A percentile compares a stretch with the other conserved stretches of the same genome.
Conservation (phyloP, 2,888 invertebrate genomes). For the Ashinkailepas kermadecensis region DNA sequence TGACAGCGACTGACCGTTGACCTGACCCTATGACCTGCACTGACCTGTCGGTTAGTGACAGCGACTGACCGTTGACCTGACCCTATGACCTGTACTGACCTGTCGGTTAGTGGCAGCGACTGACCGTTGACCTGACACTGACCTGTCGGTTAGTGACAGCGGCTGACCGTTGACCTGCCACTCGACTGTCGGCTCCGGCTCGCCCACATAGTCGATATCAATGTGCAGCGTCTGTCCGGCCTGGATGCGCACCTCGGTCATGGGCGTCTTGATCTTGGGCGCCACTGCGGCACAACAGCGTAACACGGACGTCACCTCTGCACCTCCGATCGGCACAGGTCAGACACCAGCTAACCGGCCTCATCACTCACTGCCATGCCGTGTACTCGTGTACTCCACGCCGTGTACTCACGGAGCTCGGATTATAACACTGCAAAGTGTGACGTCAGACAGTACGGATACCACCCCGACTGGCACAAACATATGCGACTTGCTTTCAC, state of each 20-base stretch:
- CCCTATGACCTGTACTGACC: constrained; percentile 42
- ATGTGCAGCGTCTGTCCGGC: constrained; percentile 84
- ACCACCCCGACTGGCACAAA: too few relatives aligned
- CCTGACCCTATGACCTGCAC: constrained; percentile 56
- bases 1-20: constrained; percentile 59
- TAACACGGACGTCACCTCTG: too few relatives aligned
- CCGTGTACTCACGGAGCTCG: too few relatives aligned
- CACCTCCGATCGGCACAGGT: too few relatives aligned
- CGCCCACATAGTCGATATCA: constrained; percentile 86
- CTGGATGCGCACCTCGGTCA: constrained; percentile 83
- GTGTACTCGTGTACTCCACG: too few relatives aligned
- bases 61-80: constrained; percentile 58
- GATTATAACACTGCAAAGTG: too few relatives aligned
- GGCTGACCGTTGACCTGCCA: constrained; percentile 73
- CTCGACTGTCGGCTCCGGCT: constrained; percentile 80
- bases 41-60: constrained; percentile 52
- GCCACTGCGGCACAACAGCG: constrained; percentile 54
- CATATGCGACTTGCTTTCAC: too few relatives aligned
- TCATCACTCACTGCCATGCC: too few relatives aligned
- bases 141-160: constrained; percentile 53
- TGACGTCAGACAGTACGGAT: too few relatives aligned
- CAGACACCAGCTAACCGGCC: too few relatives aligned
- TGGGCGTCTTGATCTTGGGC: constrained; percentile 86
- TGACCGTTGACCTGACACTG: constrained; percentile 35
- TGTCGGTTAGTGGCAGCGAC: constrained; percentile 56